Evolutionary conservation across 2,113 vertebrate species (phyloP), one percentile per base, ranked within the genome.

Genomic region (Etheostoma cragini): DNA sequence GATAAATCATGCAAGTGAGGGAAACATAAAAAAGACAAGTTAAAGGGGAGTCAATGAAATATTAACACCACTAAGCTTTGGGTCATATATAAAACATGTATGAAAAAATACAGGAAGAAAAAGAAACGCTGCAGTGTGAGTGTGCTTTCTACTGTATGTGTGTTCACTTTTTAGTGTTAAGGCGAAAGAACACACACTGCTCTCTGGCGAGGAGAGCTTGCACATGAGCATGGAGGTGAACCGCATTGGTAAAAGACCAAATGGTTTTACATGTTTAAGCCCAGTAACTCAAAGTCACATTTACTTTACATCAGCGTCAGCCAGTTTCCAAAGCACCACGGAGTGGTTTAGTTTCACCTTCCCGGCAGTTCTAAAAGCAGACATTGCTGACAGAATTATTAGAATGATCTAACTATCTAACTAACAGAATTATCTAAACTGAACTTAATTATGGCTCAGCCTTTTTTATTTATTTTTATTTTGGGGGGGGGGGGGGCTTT

Each of bases 131-230:
- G 19, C 46, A 58, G 24, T 3, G 10, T 21, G 6, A 38, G 38
- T 45, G 24, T 30, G 71, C 2, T 38, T 38, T 38, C 38, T 38
- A n/a, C n/a, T n/a, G n/a, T n/a, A 38, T 38, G 10, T 46, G 42
- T 26, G n/a, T 68, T 62, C 54, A 45, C 19, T 7, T 57, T 63
- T 50, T 57, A 19, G 21, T 22, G 50, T 53, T 12, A 6, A 33
- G 30, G 76, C 79, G 64, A 82, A 74, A 68, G 69, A 77, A 67
- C 76, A 77, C 72, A 72, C 35, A 54, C 47, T 26, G n/a, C 22
- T 68, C 24, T 66, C 42, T 69, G 56, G n/a, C 56, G 1, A 76
- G 62, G 16, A 30, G 30, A 67, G 50, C 53, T 38, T 26, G 21
- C 46, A 49, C 16, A 71, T 16, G 46, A 46, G 21, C 53, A 3